phyloP scores from a whole-genome alignment of 2,888 invertebrate species.

The Gibbula magus region DNA sequence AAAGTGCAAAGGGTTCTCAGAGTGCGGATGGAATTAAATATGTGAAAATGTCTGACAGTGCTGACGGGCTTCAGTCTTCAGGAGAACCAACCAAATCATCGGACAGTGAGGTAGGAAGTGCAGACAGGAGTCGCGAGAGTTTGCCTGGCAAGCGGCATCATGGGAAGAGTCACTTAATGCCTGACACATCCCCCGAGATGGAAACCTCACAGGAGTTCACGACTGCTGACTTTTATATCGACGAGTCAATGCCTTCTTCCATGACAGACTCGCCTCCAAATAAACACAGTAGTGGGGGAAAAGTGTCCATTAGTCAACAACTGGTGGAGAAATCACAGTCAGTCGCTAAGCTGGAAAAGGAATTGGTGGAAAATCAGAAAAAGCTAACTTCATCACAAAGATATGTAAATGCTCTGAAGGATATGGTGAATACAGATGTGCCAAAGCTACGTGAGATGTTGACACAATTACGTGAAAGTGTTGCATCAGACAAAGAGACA shows the following conservation, averaged over 20 bases:
- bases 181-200: conserved; percentile 63
- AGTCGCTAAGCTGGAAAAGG: conserved; percentile 25
- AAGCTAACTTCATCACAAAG: conserved; percentile 17
- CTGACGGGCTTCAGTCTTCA: conserved; percentile 14
- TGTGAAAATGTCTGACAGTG: conserved; percentile 16
- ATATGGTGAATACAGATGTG: conserved; percentile 13
- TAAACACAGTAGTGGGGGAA: conserved; percentile 76
- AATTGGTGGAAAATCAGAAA: conserved; percentile 22
- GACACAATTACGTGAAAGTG: conserved; percentile 6
- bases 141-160: neutral
- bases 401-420: conserved; percentile 4
- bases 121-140: conserved; percentile 24
- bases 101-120: conserved; percentile 14
- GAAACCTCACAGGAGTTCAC: conserved; percentile 81
- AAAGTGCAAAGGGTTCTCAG: neutral
- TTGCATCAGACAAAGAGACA: neutral
- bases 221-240: conserved; percentile 90
- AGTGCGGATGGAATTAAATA: conserved; percentile 7
- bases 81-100: conserved; percentile 14
- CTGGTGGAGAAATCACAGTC: conserved; percentile 33
- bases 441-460: neutral
- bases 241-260: conserved; percentile 90
- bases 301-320: conserved; percentile 76
- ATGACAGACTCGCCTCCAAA: conserved; percentile 79
- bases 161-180: conserved; percentile 8